Evolutionary conservation across 2,888 invertebrate genomes (phyloP), one percentile per base, ranked within the genome.

Genomic region (Chaetogeoica ovagalla): DNA sequence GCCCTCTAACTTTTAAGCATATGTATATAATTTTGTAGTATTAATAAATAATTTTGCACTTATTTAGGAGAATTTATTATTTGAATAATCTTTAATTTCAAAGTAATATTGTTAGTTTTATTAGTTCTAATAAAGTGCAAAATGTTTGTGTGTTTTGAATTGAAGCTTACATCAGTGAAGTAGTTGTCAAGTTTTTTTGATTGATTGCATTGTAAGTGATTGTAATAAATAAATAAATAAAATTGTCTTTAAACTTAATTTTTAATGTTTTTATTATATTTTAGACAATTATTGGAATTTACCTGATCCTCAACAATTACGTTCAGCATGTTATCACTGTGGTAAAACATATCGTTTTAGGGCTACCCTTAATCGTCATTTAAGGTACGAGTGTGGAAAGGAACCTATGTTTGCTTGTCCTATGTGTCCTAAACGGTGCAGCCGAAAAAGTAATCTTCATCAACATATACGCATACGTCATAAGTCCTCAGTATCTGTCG

Each of bases 351-450:
- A 85, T 87, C 89, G 86, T 87, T 88, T 86, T 84, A 88, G 88
- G 83, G 89, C 90, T 85, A 91, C 91, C 85, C 88, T 92, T 83
- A 87, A 89, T 85, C 85, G 86, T 21, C 87, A 87, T 82, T 84
- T 85, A 74, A 83, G 84, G 70, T 85, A 84, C 82, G 85, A 86
- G 69, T 87, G 86, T 82, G 87, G 86, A 21, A 92, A 91, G 88
- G 92, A 89, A 86, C 92, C 90, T 84, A 91, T 90, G 88, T 93
- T 90, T 89, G 90, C 89, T 86, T 94, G 94, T 84, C 82, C 68
- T 57, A 81, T 82, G 81, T 83, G 83, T 73, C 83, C 82, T 21
- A 81, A 81, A 57, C 82, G 82, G 19, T 83, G 83, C 57, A 83
- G 83, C 59, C 82, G 83, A 55, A 83, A 83, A 73, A 82, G 82